Conservation (phyloP, 2,113 vertebrate genomes). For the Ptyas mucosa region DNA sequence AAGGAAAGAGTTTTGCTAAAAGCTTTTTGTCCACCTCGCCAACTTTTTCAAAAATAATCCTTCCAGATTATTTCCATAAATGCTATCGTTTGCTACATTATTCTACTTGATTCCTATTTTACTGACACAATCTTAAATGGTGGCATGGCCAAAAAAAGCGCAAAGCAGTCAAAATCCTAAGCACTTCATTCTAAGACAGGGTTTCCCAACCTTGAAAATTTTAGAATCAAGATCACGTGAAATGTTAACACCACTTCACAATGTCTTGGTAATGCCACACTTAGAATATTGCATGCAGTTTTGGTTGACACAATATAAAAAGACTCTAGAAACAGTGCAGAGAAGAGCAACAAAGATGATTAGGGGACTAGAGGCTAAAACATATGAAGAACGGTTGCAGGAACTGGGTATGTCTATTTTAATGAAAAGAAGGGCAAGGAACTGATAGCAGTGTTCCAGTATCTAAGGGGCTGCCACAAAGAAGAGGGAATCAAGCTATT, state of each 20-base stretch:
- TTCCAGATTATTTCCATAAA: background rate
- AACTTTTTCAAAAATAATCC: background rate
- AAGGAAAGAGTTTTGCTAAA: constrained; percentile 3
- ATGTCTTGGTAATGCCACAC: background rate
- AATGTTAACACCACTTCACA: background rate
- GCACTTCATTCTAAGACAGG: background rate
- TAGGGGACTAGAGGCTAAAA: background rate
- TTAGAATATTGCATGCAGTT: background rate
- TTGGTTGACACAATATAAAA: background rate
- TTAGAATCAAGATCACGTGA: background rate
- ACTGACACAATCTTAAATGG: background rate
- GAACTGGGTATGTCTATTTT: background rate
- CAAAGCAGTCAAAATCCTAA: background rate
- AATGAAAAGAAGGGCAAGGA: background rate
- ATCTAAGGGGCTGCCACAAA: background rate
- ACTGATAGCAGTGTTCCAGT: background rate
- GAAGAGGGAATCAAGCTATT: background rate
- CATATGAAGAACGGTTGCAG: background rate
- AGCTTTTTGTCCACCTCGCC: constrained; percentile 8
- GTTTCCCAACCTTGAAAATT: background rate
- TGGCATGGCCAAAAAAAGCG: background rate
- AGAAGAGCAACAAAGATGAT: background rate
- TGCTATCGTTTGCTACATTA: background rate
- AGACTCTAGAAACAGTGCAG: background rate
- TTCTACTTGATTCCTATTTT: background rate